phyloP scores from a whole-genome alignment of 2,888 invertebrate genomes.

The Bursaphelenchus okinawaensis region DNA sequence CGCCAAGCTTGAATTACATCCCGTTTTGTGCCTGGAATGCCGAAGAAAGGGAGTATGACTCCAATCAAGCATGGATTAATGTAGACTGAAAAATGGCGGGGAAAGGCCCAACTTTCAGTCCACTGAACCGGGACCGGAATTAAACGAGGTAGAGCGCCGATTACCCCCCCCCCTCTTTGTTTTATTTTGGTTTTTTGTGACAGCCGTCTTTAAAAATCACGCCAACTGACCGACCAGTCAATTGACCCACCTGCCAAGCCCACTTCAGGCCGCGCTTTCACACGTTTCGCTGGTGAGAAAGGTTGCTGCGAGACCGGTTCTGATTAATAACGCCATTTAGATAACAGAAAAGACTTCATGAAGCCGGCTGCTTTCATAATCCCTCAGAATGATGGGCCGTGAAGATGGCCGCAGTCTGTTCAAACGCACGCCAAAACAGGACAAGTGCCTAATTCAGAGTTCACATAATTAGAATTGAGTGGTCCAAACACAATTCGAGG shows the following conservation, averaged over 20 bases:
- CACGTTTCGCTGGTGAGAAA: not conserved
- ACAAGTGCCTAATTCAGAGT: not conserved
- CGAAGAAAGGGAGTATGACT: not conserved
- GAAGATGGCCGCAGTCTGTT: not conserved
- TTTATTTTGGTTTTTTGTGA: not conserved
- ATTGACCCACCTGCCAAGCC: not conserved
- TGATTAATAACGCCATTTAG: not conserved
- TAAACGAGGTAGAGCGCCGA: not conserved
- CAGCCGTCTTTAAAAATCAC: not conserved
- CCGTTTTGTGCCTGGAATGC: not conserved
- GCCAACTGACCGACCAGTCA: not conserved
- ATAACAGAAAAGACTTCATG: not conserved
- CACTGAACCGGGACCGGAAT: not conserved
- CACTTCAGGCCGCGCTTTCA: not conserved
- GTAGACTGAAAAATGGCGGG: not conserved
- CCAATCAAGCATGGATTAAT: not conserved
- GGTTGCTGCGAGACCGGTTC: not conserved
- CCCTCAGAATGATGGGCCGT: not conserved
- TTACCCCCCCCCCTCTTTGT: not conserved
- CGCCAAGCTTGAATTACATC: not conserved
- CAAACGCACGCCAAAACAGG: not conserved
- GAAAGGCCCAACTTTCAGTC: not conserved
- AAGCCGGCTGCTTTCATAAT: not conserved
- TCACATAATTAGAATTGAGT: not conserved
- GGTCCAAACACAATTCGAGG: too few species aligned